phyloP scores from a whole-genome alignment of 2,797 vertebrate species.

The Neoniphon sammara region DNA sequence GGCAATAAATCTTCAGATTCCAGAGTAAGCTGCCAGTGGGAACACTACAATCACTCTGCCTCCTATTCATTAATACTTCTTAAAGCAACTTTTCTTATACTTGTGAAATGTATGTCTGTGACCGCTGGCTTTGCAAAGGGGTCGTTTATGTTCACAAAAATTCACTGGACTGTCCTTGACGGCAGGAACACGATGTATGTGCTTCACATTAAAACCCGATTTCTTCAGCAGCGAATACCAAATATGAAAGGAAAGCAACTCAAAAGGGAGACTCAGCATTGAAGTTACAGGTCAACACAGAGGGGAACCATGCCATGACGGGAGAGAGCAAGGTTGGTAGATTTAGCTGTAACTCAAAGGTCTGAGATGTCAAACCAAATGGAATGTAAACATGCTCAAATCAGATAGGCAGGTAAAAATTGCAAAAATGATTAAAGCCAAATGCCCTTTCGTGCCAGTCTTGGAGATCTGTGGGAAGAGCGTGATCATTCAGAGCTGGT shows the following conservation, averaged over 20 bases:
- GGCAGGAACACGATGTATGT: not conserved
- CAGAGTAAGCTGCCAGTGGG: not conserved
- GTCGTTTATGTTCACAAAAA: not conserved
- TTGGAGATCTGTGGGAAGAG: not conserved
- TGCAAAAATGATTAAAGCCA: too few species aligned
- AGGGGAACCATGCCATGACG: not conserved
- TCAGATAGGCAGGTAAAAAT: too few species aligned
- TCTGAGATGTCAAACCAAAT: too few species aligned
- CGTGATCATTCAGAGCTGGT: not conserved
- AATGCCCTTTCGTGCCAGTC: not conserved
- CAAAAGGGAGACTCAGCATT: not conserved
- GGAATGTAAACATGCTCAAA: too few species aligned
- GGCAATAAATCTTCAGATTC: slow-evolving; percentile 9
- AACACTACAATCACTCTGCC: not conserved
- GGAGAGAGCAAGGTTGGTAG: too few species aligned
- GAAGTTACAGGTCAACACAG: not conserved
- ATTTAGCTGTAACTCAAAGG: too few species aligned
- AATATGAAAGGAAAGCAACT: not conserved
- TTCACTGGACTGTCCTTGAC: slow-evolving; percentile 6
- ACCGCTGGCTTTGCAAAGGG: not conserved
- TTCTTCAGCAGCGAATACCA: slow-evolving; percentile 3
- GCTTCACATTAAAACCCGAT: slow-evolving; percentile 38
- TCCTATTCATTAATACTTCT: not conserved
- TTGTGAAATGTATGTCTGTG: slow-evolving; percentile 1
- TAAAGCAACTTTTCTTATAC: not conserved